These are phyloP conservation scores for Lophius piscatorius DNA, from an alignment of 2,113 vertebrate species.

Conservation along the genomic window DNA sequence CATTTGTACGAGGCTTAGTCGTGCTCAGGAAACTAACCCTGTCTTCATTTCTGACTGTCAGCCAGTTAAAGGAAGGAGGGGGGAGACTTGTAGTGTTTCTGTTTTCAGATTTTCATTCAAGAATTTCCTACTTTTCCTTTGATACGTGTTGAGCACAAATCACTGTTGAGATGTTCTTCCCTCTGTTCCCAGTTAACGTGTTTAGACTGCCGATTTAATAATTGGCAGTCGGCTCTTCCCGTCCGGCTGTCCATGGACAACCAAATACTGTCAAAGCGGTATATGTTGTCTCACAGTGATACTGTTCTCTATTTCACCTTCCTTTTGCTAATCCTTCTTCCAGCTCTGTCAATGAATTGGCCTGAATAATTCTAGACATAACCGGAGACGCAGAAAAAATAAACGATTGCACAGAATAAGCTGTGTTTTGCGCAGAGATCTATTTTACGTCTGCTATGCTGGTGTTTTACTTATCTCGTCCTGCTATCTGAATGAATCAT, in stretches of 20 bases:
- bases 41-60: slow-evolving; percentile 68
- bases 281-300: slow-evolving; percentile 61
- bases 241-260: slow-evolving; percentile 42
- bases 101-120: slow-evolving; percentile 68
- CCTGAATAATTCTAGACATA: slow-evolving; percentile 56
- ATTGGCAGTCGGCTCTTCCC: slow-evolving; percentile 42
- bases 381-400: slow-evolving; percentile 68
- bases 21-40: slow-evolving; percentile 77
- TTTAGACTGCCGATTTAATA: slow-evolving; percentile 64
- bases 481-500: slow-evolving; percentile 34
- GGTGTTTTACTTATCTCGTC: slow-evolving; percentile 55
- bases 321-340: slow-evolving; percentile 57
- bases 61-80: slow-evolving; percentile 59
- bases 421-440: slow-evolving; percentile 32
- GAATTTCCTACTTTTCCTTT: slow-evolving; percentile 49
- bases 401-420: slow-evolving; percentile 51
- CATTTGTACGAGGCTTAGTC: slow-evolving; percentile 78
- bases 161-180: slow-evolving; percentile 41
- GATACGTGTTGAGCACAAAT: slow-evolving; percentile 46
- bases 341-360: slow-evolving; percentile 37
- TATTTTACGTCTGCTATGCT: slow-evolving; percentile 71
- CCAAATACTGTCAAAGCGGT: slow-evolving; percentile 49
- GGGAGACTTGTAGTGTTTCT: slow-evolving; percentile 67
- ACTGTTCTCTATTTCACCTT: slow-evolving; percentile 70
- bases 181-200: slow-evolving; percentile 45